Base-by-base conservation (phyloP, 2,113 vertebrate genomes). In the Athene noctua region DNA sequence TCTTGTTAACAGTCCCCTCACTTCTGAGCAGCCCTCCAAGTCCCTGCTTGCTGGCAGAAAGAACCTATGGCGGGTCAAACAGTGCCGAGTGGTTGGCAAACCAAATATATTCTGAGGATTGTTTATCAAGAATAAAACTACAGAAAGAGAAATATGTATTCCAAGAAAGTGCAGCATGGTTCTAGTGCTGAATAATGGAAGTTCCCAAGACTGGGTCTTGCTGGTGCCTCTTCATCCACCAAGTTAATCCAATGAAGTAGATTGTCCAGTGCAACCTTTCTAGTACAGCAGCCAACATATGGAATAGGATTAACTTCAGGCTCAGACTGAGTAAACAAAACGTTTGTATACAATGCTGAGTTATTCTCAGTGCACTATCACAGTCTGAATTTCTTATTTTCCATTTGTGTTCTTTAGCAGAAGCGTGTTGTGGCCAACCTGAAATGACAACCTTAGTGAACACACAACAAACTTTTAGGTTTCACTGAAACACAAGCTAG, bases 191-290 rank as follows among this genome's bases (percentile, higher is more conserved):
- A 80, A 65, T 52, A 70, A 58, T 40, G 51, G 73, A 22, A 88
- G 52, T n/a, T 66, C 32, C 68, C 21, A 63, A 49, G 70, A 65
- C 72, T 4, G n/a, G 34, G 49, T 17, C 57, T 80, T 3, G 2
- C 46, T 83, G 62, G 34, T 93, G 85, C 71, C 71, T 70, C 54
- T 80, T 85, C 61, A 72, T 0, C 17, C 67, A 62, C 17, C 4
- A 72, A 73, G 52, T 59, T 96, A 96, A 96, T 90, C 90, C 91
- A 92, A 80, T 94, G 80, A 93, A 94, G 44, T 34, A 22, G 72
- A 86, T 67, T 89, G 67, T 54, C 51, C 47, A 71, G 66, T 42
- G 71, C 85, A 90, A 58, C 7, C 14, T 65, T 91, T 77, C 62
- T 51, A 86, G 58, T 9, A 51, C 52, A 89, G 61, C 46, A 89